Evolutionary conservation across 2,888 invertebrate species (phyloP).

Genomic region (Ectobius pallidus): DNA sequence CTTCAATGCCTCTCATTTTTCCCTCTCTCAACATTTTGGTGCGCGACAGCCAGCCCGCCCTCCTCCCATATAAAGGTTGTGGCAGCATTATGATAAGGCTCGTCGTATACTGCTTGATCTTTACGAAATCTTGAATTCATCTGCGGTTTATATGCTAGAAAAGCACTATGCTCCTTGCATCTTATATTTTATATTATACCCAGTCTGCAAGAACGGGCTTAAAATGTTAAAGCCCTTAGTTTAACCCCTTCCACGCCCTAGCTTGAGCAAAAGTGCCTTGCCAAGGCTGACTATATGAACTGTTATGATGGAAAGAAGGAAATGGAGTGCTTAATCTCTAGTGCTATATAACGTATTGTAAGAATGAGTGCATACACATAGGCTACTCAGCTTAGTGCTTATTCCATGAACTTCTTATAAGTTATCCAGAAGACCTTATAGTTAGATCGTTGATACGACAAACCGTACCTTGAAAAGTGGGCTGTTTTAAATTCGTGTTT

Average conservation of each 20-base stretch:
- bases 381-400: too few relatives aligned
- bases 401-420: too few relatives aligned
- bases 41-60: background rate
- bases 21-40: background rate
- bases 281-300: background rate
- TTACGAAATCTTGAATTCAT: conserved; percentile 36
- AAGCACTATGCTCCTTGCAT: background rate
- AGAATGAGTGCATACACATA: too few relatives aligned
- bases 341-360: background rate
- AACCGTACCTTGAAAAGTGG: too few relatives aligned
- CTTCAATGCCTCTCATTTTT: conserved; percentile 9
- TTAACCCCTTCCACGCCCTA: background rate
- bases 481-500: too few relatives aligned
- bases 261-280: background rate
- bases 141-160: conserved; percentile 23
- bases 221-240: conserved; percentile 10
- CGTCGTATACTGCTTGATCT: background rate
- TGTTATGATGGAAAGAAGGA: background rate
- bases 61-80: conserved; percentile 19
- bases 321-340: conserved; percentile 16
- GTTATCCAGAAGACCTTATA: too few relatives aligned
- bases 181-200: conserved; percentile 18
- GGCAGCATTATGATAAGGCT: conserved; percentile 29
- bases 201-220: background rate
- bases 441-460: too few relatives aligned